A percentile compares a stretch with the other conserved stretches of the same genome.
These are phyloP conservation scores for Tanypteryx hageni DNA, from an alignment of 2,888 invertebrate genomes.

Conservation along the genomic window DNA sequence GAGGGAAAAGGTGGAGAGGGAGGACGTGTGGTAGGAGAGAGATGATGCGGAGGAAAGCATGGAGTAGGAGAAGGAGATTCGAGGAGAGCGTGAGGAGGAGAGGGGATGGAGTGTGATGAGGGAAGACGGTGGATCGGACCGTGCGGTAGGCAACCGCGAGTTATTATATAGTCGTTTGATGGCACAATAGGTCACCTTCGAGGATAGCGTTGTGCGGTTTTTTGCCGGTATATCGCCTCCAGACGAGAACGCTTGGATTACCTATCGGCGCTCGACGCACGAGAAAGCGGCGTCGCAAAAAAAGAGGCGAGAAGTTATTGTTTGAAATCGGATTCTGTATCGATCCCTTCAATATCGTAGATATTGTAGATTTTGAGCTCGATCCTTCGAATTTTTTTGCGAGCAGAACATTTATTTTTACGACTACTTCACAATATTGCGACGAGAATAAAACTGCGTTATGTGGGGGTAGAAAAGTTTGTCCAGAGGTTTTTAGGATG, in stretches of 20 bases:
- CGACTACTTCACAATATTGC: not conserved
- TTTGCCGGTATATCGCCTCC: slow-evolving; percentile 18
- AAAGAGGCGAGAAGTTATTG: slow-evolving; percentile 14
- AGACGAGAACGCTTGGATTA: slow-evolving; percentile 10
- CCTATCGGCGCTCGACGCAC: not conserved
- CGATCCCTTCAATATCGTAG: not conserved
- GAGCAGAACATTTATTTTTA: not conserved
- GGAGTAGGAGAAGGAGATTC: no score
- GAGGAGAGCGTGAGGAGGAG: not conserved
- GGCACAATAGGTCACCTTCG: slow-evolving; percentile 63
- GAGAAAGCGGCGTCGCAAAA: not conserved
- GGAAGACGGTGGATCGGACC: not conserved
- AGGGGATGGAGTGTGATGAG: not conserved
- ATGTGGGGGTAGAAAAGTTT: not conserved
- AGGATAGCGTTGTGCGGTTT: not conserved
- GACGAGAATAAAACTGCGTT: not conserved
- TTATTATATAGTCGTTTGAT: slow-evolving; percentile 40
- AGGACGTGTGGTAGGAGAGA: no score
- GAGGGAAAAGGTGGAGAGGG: no score
- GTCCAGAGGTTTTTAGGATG: not conserved
- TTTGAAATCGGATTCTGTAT: not conserved
- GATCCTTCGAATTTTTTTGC: not conserved
- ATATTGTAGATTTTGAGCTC: not conserved
- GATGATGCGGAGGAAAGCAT: no score
- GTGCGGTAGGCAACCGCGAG: slow-evolving; percentile 58